phyloP scores from a whole-genome alignment of 1,140 invertebrate species.

The Bradysia coprophila region DNA sequence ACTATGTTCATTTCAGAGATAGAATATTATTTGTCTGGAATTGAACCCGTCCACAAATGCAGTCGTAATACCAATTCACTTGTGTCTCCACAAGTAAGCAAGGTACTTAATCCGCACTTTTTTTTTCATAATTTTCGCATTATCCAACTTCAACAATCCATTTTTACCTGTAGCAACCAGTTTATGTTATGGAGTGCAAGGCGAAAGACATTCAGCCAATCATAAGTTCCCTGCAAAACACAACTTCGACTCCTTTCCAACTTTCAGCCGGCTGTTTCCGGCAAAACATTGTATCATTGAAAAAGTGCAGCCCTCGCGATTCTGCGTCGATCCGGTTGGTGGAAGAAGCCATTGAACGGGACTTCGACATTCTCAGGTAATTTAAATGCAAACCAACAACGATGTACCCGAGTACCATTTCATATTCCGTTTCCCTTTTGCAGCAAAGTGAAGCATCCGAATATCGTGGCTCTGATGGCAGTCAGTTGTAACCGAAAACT shows the following conservation, averaged over 20 bases:
- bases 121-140: too few species aligned
- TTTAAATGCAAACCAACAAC: background rate
- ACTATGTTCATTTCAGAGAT: too few species aligned
- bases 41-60: too few species aligned
- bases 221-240: background rate
- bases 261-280: constrained; percentile 1
- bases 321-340: background rate
- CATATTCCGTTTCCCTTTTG: background rate
- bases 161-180: background rate
- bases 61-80: background rate
- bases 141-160: too few species aligned
- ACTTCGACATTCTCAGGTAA: constrained; percentile 4
- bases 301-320: background rate
- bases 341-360: background rate
- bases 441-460: background rate
- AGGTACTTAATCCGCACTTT: too few species aligned
- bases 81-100: too few species aligned
- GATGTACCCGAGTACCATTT: background rate
- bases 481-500: background rate
- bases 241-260: constrained; percentile 1
- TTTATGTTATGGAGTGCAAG: background rate
- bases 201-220: background rate
- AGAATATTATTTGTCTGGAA: too few species aligned
- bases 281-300: background rate
- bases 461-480: background rate